Percentiles rank a stretch among this genome's conserved stretches.
These are phyloP conservation scores for Rhinella marina DNA, from an alignment of 2,797 vertebrate genomes.

Conservation along the genomic window DNA sequence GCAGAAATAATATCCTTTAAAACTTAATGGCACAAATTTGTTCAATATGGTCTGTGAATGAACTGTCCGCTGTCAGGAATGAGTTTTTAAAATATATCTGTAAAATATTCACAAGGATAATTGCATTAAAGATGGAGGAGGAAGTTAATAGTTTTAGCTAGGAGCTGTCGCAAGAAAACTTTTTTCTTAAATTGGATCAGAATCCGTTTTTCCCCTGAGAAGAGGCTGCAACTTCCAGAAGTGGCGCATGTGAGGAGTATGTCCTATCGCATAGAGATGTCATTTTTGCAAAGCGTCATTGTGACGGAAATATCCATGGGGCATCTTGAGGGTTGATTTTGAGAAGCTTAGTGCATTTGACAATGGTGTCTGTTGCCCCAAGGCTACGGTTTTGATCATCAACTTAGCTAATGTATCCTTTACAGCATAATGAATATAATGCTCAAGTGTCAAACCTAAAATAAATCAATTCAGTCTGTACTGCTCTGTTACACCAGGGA, in stretches of 20 bases:
- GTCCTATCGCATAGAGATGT: slow-evolving; percentile 52
- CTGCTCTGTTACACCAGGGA: slow-evolving; percentile 3
- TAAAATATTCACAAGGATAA: slow-evolving; percentile 57
- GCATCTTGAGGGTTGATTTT: slow-evolving; percentile 67
- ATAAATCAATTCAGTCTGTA: not conserved
- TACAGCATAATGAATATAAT: slow-evolving; percentile 69
- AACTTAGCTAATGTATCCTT: slow-evolving; percentile 68
- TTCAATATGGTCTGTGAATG: not conserved
- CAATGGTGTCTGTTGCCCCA: slow-evolving; percentile 74
- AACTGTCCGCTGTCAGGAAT: slow-evolving; percentile 33
- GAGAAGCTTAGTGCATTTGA: slow-evolving; percentile 72
- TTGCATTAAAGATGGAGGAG: slow-evolving; percentile 44
- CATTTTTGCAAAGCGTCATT: slow-evolving; percentile 48
- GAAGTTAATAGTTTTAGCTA: slow-evolving; percentile 33
- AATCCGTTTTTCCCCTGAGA: not conserved
- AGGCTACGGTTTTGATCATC: slow-evolving; percentile 75
- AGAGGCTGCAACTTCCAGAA: slow-evolving; percentile 23
- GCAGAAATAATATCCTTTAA: slow-evolving; percentile 23
- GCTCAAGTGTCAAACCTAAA: slow-evolving; percentile 62
- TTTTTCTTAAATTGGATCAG: slow-evolving; percentile 22
- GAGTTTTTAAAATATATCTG: slow-evolving; percentile 19
- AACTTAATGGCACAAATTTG: slow-evolving; percentile 59
- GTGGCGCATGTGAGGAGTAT: slow-evolving; percentile 30
- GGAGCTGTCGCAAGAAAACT: slow-evolving; percentile 37
- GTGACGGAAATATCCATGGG: slow-evolving; percentile 66